Conservation (phyloP, 2,797 vertebrate species). For the Typhlichthys eigenmanni region DNA sequence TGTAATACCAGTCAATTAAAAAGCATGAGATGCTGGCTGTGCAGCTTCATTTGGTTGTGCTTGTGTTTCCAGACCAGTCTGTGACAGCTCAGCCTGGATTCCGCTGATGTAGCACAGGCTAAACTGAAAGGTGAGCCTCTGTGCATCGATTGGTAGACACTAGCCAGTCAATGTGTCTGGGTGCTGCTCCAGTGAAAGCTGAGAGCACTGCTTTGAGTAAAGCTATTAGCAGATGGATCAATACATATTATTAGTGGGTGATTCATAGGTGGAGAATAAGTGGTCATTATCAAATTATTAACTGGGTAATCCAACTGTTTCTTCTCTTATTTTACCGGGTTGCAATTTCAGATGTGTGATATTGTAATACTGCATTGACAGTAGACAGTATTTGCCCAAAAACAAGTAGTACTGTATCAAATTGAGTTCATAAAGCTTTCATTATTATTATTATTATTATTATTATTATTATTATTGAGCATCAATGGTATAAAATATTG, state of each 20-base stretch:
- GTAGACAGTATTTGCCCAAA: no score
- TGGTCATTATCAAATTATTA: no score
- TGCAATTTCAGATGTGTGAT: no score
- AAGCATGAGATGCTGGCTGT: not conserved
- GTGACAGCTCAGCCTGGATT: not conserved
- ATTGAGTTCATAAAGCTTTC: no score
- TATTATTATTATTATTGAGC: no score
- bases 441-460: no score
- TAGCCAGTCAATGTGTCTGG: slow-evolving; percentile 15
- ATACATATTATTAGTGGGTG: slow-evolving; percentile 26
- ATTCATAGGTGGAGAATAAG: slow-evolving; percentile 15
- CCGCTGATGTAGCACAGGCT: slow-evolving; percentile 26
- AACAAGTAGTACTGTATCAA: no score
- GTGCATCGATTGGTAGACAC: slow-evolving; percentile 43
- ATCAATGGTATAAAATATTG: no score
- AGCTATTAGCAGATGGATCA: slow-evolving; percentile 40
- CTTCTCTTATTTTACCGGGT: no score
- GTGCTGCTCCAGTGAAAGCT: slow-evolving; percentile 48
- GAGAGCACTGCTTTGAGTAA: slow-evolving; percentile 39
- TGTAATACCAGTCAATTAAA: no score
- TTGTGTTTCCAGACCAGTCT: not conserved
- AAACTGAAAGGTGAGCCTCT: slow-evolving; percentile 44
- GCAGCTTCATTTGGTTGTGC: not conserved
- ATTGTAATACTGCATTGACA: no score
- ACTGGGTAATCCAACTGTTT: no score